Evolutionary conservation across 2,888 invertebrate genomes (phyloP).

Genomic region (Boloria euphrosyne): DNA sequence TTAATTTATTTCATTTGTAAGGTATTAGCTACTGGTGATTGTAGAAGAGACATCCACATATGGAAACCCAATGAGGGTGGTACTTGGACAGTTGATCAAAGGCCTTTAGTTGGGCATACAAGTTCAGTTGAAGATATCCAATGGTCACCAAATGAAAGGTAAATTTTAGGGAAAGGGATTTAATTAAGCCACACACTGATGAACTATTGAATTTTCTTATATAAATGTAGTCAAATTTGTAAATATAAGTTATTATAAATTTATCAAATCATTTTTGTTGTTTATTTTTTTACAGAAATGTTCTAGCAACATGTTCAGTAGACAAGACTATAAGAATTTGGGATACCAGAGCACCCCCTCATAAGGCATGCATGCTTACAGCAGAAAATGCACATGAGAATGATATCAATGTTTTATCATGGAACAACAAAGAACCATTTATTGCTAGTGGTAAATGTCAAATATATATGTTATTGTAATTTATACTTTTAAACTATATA

Average conservation of each 20-base stretch:
- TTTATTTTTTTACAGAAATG: slow-evolving; percentile 79
- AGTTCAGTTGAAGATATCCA: slow-evolving; percentile 98
- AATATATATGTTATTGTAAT: neutral
- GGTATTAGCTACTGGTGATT: slow-evolving; percentile 96
- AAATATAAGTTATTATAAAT: too few species aligned
- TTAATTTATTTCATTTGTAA: slow-evolving; percentile 50
- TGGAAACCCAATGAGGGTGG: slow-evolving; percentile 93
- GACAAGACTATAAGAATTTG: slow-evolving; percentile 96
- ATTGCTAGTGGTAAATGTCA: slow-evolving; percentile 87
- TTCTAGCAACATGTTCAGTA: slow-evolving; percentile 93
- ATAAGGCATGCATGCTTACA: slow-evolving; percentile 95
- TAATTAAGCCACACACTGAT: too few species aligned
- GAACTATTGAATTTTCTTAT: too few species aligned
- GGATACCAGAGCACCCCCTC: slow-evolving; percentile 94
- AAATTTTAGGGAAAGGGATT: slow-evolving; percentile 13
- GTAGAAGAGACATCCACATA: slow-evolving; percentile 94
- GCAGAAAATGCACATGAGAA: slow-evolving; percentile 92
- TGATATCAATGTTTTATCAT: slow-evolving; percentile 98
- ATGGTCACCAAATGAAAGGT: slow-evolving; percentile 97
- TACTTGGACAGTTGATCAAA: slow-evolving; percentile 94
- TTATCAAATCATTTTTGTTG: neutral
- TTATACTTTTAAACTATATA: slow-evolving; percentile 22
- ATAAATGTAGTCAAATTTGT: too few species aligned
- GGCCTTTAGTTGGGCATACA: slow-evolving; percentile 93
- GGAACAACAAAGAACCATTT: slow-evolving; percentile 96